Base-by-base conservation (phyloP, 92 coral and sea anemone genomes). In the Bergia sp. region DNA sequence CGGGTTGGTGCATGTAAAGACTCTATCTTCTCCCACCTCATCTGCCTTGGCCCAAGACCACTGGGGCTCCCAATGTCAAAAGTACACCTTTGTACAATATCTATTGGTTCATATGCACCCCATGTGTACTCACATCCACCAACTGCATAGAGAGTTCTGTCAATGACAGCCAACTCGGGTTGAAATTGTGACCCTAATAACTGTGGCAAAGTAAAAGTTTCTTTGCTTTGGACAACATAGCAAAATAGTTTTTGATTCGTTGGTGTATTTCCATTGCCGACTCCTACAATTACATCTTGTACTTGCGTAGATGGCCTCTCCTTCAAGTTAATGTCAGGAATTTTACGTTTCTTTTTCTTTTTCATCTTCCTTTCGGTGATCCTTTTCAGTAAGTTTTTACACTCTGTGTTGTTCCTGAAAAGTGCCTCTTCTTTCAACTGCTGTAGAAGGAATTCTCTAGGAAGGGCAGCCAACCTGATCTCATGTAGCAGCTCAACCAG, bases 201-300 rank as follows among this genome's bases (percentile, higher is more conserved):
- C 15, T 71, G 79, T 5, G 87, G 87, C 55, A 84, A 67, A n/a
- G 42, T 41, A 42, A 69, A 84, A 0, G 87, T 71, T 84, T 71
- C 87, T 47, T 84, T 71, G 65, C 87, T 84, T 53, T 84, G 87
- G 69, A 84, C 87, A 69, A 72, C 87, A 84, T 71, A 84, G 71
- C 87, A 84, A 84, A 84, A 84, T 7, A 84, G 69, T 71, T 84
- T 84, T 66, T 84, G 87, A 71, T 71, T 69, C 38, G 77, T 40
- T 3, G 87, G 37, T 29, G 77, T 37, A 18, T 84, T 84, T 36
- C 87, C 87, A 71, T 84, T 84, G 40, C 87, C 77, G 0, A 84
- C 78, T 47, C 87, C 87, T 37, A 84, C 87, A 84, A 84, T 23
- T 67, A 84, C 37, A 72, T 84, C 87, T 36, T 65, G 87, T 6